phyloP scores from a whole-genome alignment of 2,113 vertebrate genomes.

The Neoarius graeffei region DNA sequence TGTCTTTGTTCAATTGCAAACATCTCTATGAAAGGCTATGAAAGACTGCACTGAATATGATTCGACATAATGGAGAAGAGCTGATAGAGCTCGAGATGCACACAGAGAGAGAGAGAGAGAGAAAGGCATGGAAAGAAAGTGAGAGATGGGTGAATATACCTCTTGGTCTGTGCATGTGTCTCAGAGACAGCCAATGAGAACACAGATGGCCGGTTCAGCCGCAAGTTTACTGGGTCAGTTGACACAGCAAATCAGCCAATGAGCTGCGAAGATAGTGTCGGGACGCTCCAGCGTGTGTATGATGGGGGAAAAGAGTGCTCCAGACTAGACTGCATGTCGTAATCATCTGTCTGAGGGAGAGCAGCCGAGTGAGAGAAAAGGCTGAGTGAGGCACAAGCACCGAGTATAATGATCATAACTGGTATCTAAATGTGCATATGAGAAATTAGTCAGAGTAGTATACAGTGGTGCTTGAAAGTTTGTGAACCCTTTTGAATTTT shows the following conservation, averaged over 20 bases:
- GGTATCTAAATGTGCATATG: slow-evolving; percentile 18
- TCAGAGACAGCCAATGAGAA: slow-evolving; percentile 74
- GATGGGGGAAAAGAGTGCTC: slow-evolving; percentile 56
- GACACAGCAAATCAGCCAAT: slow-evolving; percentile 69
- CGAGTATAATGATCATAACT: slow-evolving; percentile 13
- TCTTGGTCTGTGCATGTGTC: slow-evolving; percentile 69
- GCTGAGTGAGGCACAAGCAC: slow-evolving; percentile 37
- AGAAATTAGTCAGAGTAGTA: slow-evolving; percentile 18
- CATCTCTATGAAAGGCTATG: slow-evolving; percentile 10
- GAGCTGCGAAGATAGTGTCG: slow-evolving; percentile 67
- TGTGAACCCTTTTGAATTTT: no score
- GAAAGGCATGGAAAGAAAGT: slow-evolving; percentile 43
- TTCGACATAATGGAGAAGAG: slow-evolving; percentile 32
- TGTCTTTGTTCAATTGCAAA: slow-evolving; percentile 31
- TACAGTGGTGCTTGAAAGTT: no score
- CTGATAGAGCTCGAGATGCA: neutral
- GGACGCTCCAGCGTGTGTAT: slow-evolving; percentile 72
- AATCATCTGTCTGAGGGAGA: slow-evolving; percentile 63
- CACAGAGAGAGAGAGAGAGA: slow-evolving; percentile 53
- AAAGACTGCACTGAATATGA: slow-evolving; percentile 13
- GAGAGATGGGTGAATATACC: slow-evolving; percentile 54
- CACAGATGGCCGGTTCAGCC: slow-evolving; percentile 66
- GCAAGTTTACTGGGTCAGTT: slow-evolving; percentile 78
- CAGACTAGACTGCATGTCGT: slow-evolving; percentile 75
- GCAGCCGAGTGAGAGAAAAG: slow-evolving; percentile 15